Evolutionary conservation across 2,797 vertebrate genomes (phyloP).

Genomic region (Trachurus trachurus): DNA sequence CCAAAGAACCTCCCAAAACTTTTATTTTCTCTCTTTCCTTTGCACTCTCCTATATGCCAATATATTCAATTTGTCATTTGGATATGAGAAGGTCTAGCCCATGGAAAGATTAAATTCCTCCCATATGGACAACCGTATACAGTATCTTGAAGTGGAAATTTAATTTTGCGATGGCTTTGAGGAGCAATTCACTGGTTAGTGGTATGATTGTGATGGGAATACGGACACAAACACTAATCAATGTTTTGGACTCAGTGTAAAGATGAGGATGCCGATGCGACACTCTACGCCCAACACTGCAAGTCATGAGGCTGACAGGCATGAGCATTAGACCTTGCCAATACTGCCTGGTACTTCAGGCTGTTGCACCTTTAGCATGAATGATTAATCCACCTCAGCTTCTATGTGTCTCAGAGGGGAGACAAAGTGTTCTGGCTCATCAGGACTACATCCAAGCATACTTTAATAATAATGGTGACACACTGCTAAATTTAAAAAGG

Average conservation of each 20-base stretch:
- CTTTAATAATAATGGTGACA: conserved; percentile 34
- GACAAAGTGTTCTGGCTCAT: conserved; percentile 58
- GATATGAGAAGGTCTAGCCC: background rate
- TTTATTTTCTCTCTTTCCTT: background rate
- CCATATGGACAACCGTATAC: conserved; percentile 1
- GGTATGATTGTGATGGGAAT: conserved; percentile 55
- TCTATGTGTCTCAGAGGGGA: conserved; percentile 69
- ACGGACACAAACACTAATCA: conserved; percentile 61
- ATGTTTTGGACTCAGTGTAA: conserved; percentile 63
- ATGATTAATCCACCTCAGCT: conserved; percentile 75
- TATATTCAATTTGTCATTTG: conserved; percentile 10
- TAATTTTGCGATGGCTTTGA: conserved; percentile 38
- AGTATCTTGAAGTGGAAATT: conserved; percentile 23
- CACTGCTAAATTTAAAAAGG: conserved; percentile 22
- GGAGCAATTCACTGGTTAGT: conserved; percentile 31
- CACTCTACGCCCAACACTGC: conserved; percentile 61
- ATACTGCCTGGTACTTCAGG: conserved; percentile 30
- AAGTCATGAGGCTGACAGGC: conserved; percentile 44
- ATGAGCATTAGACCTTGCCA: conserved; percentile 19
- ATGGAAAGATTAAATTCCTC: background rate
- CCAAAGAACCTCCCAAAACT: background rate
- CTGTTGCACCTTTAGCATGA: conserved; percentile 71
- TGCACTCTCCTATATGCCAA: background rate
- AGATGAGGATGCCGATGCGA: conserved; percentile 42
- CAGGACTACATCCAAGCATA: conserved; percentile 36